These are phyloP conservation scores for Aethes cnicana DNA, from an alignment of 2,888 invertebrate genomes.

Conservation along the genomic window DNA sequence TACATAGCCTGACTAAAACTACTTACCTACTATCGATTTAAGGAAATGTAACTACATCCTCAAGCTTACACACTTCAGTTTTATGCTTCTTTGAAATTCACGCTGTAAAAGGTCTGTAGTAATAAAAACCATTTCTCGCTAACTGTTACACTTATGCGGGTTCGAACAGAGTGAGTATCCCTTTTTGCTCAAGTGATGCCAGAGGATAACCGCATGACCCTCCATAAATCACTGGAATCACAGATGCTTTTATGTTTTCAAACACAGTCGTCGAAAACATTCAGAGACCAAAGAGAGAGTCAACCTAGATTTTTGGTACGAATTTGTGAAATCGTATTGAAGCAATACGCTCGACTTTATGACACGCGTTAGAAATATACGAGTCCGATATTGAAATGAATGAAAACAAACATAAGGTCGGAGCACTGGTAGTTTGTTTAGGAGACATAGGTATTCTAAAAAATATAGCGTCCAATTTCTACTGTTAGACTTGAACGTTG, in stretches of 20 bases:
- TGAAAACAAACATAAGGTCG: too few species aligned
- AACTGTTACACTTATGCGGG: constrained; percentile 18
- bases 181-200: constrained; percentile 24
- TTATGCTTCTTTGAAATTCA: neutral
- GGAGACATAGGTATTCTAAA: too few species aligned
- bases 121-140: constrained; percentile 21
- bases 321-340: too few species aligned
- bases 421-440: too few species aligned
- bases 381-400: too few species aligned
- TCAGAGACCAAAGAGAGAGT: too few species aligned
- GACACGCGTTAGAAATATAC: too few species aligned
- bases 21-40: constrained; percentile 17
- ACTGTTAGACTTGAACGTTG: too few species aligned
- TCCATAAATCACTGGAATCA: constrained; percentile 27
- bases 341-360: too few species aligned
- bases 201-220: constrained; percentile 28
- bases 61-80: neutral
- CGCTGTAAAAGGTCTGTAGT: neutral
- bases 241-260: constrained; percentile 18
- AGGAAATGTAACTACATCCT: neutral
- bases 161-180: constrained; percentile 11
- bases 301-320: too few species aligned
- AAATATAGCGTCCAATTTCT: too few species aligned
- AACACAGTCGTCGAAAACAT: constrained; percentile 10
- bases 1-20: too few species aligned